Base-by-base conservation (phyloP, 2,113 vertebrate species). In the Zingel zingel region DNA sequence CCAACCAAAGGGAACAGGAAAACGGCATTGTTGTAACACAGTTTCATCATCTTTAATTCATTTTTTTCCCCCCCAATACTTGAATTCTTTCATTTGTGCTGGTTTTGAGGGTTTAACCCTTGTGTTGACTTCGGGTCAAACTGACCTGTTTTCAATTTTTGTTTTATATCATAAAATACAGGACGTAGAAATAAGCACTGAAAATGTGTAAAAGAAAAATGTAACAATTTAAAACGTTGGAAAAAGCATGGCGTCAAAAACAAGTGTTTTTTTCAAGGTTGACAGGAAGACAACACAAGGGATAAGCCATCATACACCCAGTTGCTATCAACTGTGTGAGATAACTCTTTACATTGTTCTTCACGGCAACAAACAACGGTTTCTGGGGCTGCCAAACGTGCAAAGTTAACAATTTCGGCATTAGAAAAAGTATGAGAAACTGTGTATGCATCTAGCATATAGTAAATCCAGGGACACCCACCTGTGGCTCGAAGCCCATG, bases 401-500 rank as follows among this genome's bases (percentile, higher is more conserved):
- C 18, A 23, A 7, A 33, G 16, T 21, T 11, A 6, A 74, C 43
- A n/a, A 33, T 0, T 30, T 47, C n/a, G 0, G 19, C 8, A 36
- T 51, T 9, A 23, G 23, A 70, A 30, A 4, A 30, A 45, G 7
- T 30, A 45, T 15, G 1, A 27, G 36, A 19, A 51, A 51, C 25
- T 2, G 10, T 5, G 14, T 6, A 33, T 43, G 10, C 3, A 39
- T 39, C 36, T 9, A 39, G 36, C 36, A 39, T 39, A 43, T 43
- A 43, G 39, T 43, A 43, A 43, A 43, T 11, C 39, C 10, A 43
- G 39, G 39, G 39, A 11, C 5, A 66, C 88, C 91, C 90, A 99
- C 98, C 98, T 99, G 98, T 50, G 98, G 98, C 85, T 99, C 98
- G 69, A 99, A 99, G 27, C 98, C 98, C 98, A 99, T 99, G 92